phyloP scores from a whole-genome alignment of 2,888 invertebrate genomes.

The Lochmaea crataegi region DNA sequence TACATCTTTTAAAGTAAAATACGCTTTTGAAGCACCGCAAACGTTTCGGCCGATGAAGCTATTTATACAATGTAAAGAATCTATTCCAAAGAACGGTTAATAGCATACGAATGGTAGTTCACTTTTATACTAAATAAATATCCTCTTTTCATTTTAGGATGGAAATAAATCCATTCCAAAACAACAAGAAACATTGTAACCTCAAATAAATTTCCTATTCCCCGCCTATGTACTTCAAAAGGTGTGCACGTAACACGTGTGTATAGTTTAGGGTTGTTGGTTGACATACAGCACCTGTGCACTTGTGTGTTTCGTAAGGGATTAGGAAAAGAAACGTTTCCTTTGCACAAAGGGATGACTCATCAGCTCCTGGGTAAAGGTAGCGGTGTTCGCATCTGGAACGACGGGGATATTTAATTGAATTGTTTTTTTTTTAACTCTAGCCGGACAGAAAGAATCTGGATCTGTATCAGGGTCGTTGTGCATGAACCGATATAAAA shows the following conservation, averaged over 20 bases:
- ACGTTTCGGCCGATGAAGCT: background rate
- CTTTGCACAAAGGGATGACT: constrained; percentile 40
- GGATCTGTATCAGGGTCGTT: background rate
- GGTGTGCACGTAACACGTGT: constrained; percentile 23
- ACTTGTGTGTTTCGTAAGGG: constrained; percentile 49
- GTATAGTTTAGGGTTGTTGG: constrained; percentile 30
- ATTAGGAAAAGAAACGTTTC: constrained; percentile 38
- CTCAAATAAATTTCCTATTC: background rate
- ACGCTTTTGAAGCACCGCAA: background rate
- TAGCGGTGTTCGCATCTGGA: constrained; percentile 10
- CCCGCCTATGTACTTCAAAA: background rate
- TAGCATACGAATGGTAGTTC: background rate
- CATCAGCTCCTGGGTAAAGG: constrained; percentile 28
- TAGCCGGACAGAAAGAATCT: background rate
- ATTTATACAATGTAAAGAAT: constrained; percentile 8
- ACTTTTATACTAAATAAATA: background rate
- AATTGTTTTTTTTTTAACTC: background rate
- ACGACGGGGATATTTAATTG: background rate
- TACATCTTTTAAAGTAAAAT: constrained; percentile 5
- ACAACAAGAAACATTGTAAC: too few relatives aligned
- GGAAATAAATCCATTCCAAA: too few relatives aligned
- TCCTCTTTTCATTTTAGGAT: too few relatives aligned
- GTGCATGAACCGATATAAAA: background rate
- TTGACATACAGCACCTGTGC: constrained; percentile 49
- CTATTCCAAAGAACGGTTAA: background rate